Evolutionary conservation across 2,797 vertebrate genomes (phyloP).

Genomic region (Phoebastria nigripes): DNA sequence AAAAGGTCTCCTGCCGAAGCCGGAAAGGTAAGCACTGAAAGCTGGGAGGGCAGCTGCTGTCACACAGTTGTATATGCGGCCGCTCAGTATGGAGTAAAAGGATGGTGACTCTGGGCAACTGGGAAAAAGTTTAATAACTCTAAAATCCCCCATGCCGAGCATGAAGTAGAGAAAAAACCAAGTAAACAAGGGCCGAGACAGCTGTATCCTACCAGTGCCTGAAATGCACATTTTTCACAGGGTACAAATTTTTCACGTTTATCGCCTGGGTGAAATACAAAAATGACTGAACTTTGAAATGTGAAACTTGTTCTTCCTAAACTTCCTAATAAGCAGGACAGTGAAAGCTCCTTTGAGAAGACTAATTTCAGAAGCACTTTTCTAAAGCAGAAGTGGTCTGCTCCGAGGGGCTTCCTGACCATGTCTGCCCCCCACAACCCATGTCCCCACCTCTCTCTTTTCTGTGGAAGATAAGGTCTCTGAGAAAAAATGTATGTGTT

Average conservation of each 20-base stretch:
- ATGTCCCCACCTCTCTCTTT: background rate
- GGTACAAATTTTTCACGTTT: background rate
- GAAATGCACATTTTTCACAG: slow-evolving; percentile 4
- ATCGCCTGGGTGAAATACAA: background rate
- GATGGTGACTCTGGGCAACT: background rate
- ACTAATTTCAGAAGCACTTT: no score
- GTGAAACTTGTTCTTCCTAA: slow-evolving; percentile 26
- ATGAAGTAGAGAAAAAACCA: slow-evolving; percentile 1
- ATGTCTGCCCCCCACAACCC: background rate
- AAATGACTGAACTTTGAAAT: slow-evolving; percentile 39
- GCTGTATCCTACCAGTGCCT: slow-evolving; percentile 1
- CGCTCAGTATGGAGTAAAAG: background rate
- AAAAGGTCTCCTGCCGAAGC: background rate
- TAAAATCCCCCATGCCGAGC: background rate
- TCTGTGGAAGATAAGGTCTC: background rate
- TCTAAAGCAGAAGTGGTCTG: background rate
- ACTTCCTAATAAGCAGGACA: background rate
- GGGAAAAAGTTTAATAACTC: background rate
- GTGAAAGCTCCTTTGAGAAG: background rate
- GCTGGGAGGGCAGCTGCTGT: background rate
- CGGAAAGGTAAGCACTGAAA: background rate
- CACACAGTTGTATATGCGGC: rapidly evolving
- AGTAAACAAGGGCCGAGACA: slow-evolving; percentile 30
- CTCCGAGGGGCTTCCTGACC: background rate
- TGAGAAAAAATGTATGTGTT: background rate